Evolutionary conservation across 2,888 invertebrate species (phyloP), one percentile per base, ranked within the genome.

Genomic region (Ormia ochracea): DNA sequence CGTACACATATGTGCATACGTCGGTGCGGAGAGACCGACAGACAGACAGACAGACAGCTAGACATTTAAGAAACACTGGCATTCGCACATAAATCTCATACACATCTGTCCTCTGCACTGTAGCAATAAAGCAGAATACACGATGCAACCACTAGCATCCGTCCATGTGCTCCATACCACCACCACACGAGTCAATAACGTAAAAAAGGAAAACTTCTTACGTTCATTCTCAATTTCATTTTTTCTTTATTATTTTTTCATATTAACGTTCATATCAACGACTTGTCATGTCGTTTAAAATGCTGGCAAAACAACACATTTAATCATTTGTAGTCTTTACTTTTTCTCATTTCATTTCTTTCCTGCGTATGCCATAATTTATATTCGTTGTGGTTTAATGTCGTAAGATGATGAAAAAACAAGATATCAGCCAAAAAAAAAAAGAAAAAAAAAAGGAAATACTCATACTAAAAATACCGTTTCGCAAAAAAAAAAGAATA

Each of bases 281-380:
- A 80, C 76, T 80, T 80, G 80, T 80, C 80, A 80, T 80, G 80
- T 80, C 80, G 80, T 80, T 80, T 80, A 80, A 80, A 80, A 72
- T 76, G 72, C 72, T 80, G 80, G 76, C 72, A 76, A 76, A 80
- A 80, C 80, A 80, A 80, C 76, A 76, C 80, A 80, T 80, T 80
- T 80, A 80, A 80, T 80, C 80, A 80, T 76, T 80, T 80, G 76
- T 80, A 80, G 68, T 69, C 68, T 76, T 76, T 61, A 68, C 38
- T 36, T 66, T 48, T 41, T 17, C 58, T 68, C n/a, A 45, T 43
- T 58, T 74, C 19, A 66, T 41, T 69, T 69, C 66, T 72, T 63
- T 33, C 61, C 63, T 73, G 80, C 76, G 80, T 80, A 80, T 76
- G 80, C 80, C 80, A 76, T 80, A 80, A 80, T 76, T 80, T 80